phyloP scores from a whole-genome alignment of 2,888 invertebrate species.

The Apamea sordens region DNA sequence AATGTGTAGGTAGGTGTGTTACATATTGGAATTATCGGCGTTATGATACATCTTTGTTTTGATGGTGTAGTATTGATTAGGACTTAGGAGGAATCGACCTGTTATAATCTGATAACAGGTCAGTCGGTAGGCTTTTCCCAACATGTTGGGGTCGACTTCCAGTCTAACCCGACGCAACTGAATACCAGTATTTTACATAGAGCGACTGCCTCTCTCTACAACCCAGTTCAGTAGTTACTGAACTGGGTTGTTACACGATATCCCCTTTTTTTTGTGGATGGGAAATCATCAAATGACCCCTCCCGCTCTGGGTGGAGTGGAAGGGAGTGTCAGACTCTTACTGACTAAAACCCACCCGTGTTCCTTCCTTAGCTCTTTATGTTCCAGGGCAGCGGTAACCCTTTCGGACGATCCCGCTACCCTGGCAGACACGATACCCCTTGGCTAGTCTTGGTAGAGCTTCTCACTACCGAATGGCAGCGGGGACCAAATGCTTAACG shows the following conservation, averaged over 20 bases:
- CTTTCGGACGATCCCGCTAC: no score
- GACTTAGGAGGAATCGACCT: not conserved
- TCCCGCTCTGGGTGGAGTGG: no score
- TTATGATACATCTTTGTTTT: conserved; percentile 16
- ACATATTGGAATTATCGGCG: not conserved
- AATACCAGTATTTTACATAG: not conserved
- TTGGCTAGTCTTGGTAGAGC: not conserved
- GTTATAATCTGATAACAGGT: not conserved
- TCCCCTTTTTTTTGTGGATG: no score
- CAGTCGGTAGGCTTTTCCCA: not conserved
- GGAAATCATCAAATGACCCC: no score
- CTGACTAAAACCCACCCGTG: no score
- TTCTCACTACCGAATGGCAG: not conserved
- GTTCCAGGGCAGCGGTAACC: no score
- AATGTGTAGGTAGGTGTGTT: conserved; percentile 3
- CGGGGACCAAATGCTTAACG: not conserved
- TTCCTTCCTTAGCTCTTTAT: no score
- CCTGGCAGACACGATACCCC: no score
- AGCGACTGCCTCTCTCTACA: not conserved
- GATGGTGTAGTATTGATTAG: conserved; percentile 8
- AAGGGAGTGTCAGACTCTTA: no score
- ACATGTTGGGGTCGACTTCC: not conserved
- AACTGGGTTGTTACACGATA: no score
- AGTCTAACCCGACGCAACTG: not conserved
- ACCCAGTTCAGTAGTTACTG: not conserved